A percentile compares a stretch with the other conserved stretches of the same genome.
phyloP scores from a whole-genome alignment of 2,113 vertebrate genomes.

The Mugil cephalus region DNA sequence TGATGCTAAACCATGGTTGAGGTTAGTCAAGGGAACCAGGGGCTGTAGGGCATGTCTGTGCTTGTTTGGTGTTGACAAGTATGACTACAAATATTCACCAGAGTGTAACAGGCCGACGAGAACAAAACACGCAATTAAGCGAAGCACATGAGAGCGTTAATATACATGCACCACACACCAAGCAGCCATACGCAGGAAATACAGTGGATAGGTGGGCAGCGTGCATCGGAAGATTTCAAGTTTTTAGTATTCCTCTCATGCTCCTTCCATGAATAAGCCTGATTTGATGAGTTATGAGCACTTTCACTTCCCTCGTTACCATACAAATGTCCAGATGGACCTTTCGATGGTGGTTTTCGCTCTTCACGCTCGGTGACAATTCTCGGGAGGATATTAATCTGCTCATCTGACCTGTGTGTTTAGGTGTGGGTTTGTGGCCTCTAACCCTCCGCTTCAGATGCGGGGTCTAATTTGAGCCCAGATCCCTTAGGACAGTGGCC shows the following conservation, averaged over 20 bases:
- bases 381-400: constrained; percentile 30
- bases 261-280: constrained; percentile 30
- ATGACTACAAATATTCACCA: not conserved
- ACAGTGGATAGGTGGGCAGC: not conserved
- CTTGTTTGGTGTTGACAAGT: constrained; percentile 21
- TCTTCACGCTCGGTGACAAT: constrained; percentile 43
- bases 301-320: constrained; percentile 40
- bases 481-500: constrained; percentile 52
- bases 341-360: constrained; percentile 34
- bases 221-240: not conserved
- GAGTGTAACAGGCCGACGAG: not conserved
- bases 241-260: constrained; percentile 35
- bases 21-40: constrained; percentile 9
- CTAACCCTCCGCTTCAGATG: constrained; percentile 40
- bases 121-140: constrained; percentile 15
- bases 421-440: constrained; percentile 51
- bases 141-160: not conserved
- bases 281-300: constrained; percentile 36
- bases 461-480: constrained; percentile 57
- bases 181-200: not conserved
- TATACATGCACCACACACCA: not conserved
- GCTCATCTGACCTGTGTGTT: constrained; percentile 49
- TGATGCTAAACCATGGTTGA: constrained; percentile 28
- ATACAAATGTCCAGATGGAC: constrained; percentile 53
- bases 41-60: constrained; percentile 23